Conservation (phyloP, 2,888 invertebrate species). For the Drosophila anomelani region DNA sequence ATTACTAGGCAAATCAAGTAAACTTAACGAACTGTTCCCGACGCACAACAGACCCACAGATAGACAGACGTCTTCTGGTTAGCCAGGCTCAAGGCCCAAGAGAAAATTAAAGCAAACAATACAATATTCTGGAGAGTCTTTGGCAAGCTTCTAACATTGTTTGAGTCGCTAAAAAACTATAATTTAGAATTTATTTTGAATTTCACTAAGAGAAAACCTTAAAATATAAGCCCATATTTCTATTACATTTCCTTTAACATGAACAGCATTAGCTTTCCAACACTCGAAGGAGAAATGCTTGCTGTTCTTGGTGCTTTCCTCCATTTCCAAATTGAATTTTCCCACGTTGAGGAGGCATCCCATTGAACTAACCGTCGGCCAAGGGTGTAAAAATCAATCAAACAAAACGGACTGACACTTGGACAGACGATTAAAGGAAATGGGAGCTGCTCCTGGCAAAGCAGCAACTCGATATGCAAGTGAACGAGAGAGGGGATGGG, state of each 20-base stretch:
- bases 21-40: slow-evolving; percentile 70
- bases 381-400: slow-evolving; percentile 69
- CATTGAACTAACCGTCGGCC: slow-evolving; percentile 20
- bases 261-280: not conserved
- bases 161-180: not conserved
- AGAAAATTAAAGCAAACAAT: not conserved
- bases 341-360: slow-evolving; percentile 6
- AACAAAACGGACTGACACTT: slow-evolving; percentile 77
- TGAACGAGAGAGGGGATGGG: slow-evolving; percentile 2
- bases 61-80: slow-evolving; percentile 14
- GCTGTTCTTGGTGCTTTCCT: not conserved
- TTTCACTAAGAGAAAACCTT: no score
- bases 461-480: slow-evolving; percentile 36
- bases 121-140: no score
- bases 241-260: not conserved
- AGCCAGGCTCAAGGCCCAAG: not conserved
- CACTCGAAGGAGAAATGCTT: no score
- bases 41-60: slow-evolving; percentile 1
- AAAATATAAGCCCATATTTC: no score
- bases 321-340: slow-evolving; percentile 35
- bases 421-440: slow-evolving; percentile 72
- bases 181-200: no score
- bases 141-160: not conserved
- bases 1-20: slow-evolving; percentile 66
- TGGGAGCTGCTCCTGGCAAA: slow-evolving; percentile 18